Evolutionary conservation across 2,888 invertebrate species (phyloP), one percentile per base, ranked within the genome.

Genomic region (Phragmatobia fuliginosa): DNA sequence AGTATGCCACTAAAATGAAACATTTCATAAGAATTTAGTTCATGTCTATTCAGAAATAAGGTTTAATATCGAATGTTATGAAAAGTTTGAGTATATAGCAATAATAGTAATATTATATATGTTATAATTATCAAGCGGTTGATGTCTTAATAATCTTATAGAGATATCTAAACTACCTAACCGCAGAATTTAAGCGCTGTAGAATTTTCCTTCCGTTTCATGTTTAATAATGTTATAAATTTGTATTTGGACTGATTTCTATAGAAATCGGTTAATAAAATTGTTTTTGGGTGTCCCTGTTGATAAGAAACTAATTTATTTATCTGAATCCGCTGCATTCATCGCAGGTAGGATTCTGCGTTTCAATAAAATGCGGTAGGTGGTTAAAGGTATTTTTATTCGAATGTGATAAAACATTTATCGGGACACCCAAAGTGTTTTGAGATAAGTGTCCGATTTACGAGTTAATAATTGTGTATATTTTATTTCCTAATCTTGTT

Each of bases 391-490:
- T 77, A 62, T 82, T 75, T 77, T 81, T 73, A 66, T 33, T 70
- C 70, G 28, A 28, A 36, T 56, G 45, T 32, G 62, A 71, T 75
- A 73, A 74, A 73, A 72, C 58, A 58, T 31, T 62, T 21, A 62
- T 62, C 69, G 16, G 80, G 52, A 78, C 80, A 82, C 83, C 80
- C 81, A 80, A 38, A n/a, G 67, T 70, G 78, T 72, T 68, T 66
- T 8, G 49, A 62, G 68, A 68, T 66, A 73, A 70, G 75, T 82
- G 74, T 78, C 62, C 18, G 45, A 65, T 68, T 77, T 74, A 72
- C 72, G 52, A 70, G 18, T 70, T 66, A 65, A 36, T 80, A 76
- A 80, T 80, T 74, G 73, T 71, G 28, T 71, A 36, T 58, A 32
- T 65, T 71, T 67, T 67, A 67, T 52, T 61, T 67, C 67, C 67